phyloP scores from a whole-genome alignment of 2,888 invertebrate species.

The Adelphocoris suturalis region DNA sequence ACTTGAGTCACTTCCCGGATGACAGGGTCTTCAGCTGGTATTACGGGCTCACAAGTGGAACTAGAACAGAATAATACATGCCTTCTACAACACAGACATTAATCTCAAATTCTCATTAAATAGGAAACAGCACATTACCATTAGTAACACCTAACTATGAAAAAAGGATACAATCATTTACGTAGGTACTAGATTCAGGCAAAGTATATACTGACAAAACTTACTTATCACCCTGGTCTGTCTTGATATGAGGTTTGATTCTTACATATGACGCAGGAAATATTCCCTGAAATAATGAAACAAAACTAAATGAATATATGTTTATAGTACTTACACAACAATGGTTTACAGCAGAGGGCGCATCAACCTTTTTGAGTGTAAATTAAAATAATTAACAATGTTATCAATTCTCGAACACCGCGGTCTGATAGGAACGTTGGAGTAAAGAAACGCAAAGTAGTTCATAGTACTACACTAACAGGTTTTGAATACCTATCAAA shows the following conservation, averaged over 20 bases:
- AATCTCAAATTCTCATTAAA: neutral
- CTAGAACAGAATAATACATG: slow-evolving; percentile 76
- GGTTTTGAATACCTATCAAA: too few relatives aligned
- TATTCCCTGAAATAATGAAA: slow-evolving; percentile 81
- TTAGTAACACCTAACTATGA: neutral
- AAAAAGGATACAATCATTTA: neutral
- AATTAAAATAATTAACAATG: too few relatives aligned
- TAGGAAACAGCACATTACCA: neutral
- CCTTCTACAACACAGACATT: slow-evolving; percentile 76
- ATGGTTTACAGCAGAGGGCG: too few relatives aligned
- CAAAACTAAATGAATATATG: neutral
- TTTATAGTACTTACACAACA: neutral
- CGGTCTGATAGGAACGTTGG: too few relatives aligned
- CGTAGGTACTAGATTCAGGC: too few relatives aligned
- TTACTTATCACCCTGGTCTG: slow-evolving; percentile 88
- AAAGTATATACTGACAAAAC: neutral
- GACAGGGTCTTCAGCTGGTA: slow-evolving; percentile 91
- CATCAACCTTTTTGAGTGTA: too few relatives aligned
- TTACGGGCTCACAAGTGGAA: slow-evolving; percentile 82
- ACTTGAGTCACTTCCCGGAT: slow-evolving; percentile 94
- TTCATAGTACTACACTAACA: too few relatives aligned
- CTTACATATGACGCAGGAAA: slow-evolving; percentile 91
- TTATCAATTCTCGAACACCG: too few relatives aligned
- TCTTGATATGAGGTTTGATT: slow-evolving; percentile 85
- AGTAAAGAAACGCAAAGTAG: too few relatives aligned